Evolutionary conservation across 37 sponge, comb jelly and placozoan species (phyloP).

Genomic region (Chondrilla cf. caribensis): DNA sequence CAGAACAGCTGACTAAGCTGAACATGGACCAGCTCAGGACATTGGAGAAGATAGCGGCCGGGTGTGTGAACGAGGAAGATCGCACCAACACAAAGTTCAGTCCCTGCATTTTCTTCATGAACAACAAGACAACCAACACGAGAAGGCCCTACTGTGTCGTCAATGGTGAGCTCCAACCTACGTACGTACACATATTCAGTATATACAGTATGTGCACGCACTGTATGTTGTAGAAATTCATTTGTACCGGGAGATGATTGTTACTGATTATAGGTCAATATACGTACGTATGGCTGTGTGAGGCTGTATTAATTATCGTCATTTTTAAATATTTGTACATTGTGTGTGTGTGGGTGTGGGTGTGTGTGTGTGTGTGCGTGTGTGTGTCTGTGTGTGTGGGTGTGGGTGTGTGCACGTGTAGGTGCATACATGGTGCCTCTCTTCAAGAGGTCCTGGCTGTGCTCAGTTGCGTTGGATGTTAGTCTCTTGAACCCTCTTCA

Average conservation of each 20-base stretch:
- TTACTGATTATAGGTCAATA: background rate
- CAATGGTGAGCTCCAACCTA: constrained; percentile 1
- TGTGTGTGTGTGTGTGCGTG: too few relatives aligned
- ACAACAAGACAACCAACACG: constrained; percentile 44
- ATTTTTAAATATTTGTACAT: too few relatives aligned
- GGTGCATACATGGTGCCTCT: too few relatives aligned
- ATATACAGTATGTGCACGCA: too few relatives aligned
- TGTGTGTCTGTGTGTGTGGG: background rate
- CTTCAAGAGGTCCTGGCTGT: too few relatives aligned
- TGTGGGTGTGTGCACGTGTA: background rate
- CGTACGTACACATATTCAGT: background rate
- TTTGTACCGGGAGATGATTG: background rate
- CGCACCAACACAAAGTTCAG: constrained; percentile 15
- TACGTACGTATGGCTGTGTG: background rate
- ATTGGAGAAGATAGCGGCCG: background rate
- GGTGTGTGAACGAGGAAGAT: background rate
- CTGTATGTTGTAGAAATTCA: too few relatives aligned
- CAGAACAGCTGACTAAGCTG: too few relatives aligned
- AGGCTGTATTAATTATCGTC: too few relatives aligned
- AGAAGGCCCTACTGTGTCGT: constrained; percentile 36
- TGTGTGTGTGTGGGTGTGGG: too few relatives aligned
- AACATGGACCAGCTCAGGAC: background rate
- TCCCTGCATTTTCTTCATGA: constrained; percentile 34
- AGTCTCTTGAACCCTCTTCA: too few relatives aligned
- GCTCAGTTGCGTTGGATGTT: too few relatives aligned